Evolutionary conservation across 2,113 vertebrate species (phyloP).

Genomic region (Poeciliopsis occidentalis): DNA sequence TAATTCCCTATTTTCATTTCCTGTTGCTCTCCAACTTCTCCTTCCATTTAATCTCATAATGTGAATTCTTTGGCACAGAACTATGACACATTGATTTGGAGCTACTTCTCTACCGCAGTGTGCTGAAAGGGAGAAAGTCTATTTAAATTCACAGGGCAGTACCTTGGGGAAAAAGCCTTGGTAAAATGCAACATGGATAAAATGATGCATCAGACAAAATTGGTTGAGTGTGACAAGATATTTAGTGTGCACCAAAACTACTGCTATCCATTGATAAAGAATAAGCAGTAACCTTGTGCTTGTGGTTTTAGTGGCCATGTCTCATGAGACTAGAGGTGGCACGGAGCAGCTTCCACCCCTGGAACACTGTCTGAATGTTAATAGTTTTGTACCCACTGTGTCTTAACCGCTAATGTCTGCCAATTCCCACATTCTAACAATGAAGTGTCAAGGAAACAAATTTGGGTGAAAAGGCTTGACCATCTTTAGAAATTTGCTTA

Average conservation of each 20-base stretch:
- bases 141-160: constrained; percentile 49
- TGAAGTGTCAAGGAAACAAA: constrained; percentile 65
- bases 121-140: constrained; percentile 24
- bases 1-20: constrained; percentile 67
- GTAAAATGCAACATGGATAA: constrained; percentile 21
- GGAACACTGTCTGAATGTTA: constrained; percentile 71
- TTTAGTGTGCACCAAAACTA: background rate
- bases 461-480: constrained; percentile 9
- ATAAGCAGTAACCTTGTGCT: constrained; percentile 40
- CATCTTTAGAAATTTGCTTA: background rate
- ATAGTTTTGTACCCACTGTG: constrained; percentile 62
- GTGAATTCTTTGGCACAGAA: constrained; percentile 38
- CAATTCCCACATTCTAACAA: constrained; percentile 67
- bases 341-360: constrained; percentile 58
- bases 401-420: constrained; percentile 44
- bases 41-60: constrained; percentile 39
- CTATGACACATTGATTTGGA: constrained; percentile 43
- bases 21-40: constrained; percentile 54
- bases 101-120: constrained; percentile 21
- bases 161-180: background rate
- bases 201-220: constrained; percentile 17
- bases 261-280: constrained; percentile 41
- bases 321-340: constrained; percentile 63
- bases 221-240: background rate
- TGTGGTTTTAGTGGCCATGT: constrained; percentile 41